A percentile compares a stretch with the other conserved stretches of the same genome.
phyloP scores from a whole-genome alignment of 2,888 invertebrate genomes.

The Iselma pallidipennis region DNA sequence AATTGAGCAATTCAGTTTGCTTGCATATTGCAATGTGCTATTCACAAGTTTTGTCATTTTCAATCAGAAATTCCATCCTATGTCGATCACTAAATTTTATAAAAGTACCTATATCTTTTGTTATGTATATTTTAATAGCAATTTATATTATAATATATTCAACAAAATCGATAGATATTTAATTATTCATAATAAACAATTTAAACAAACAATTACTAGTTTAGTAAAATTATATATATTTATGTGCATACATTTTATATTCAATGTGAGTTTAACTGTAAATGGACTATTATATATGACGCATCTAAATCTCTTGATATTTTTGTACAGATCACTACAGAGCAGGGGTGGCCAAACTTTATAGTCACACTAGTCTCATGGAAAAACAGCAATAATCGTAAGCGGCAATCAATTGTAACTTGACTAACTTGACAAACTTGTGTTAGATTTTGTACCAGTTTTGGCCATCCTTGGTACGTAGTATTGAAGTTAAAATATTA shows the following conservation, averaged over 20 bases:
- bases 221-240: not conserved
- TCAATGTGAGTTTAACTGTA: no score
- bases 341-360: no score
- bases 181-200: not conserved
- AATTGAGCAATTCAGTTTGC: slow-evolving; percentile 17
- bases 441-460: no score
- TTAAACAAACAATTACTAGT: not conserved
- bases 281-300: no score
- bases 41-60: slow-evolving; percentile 15
- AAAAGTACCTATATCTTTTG: not conserved
- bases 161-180: not conserved
- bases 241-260: not conserved
- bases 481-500: no score
- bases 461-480: no score
- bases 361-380: no score
- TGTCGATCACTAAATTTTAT: not conserved
- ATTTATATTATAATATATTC: slow-evolving; percentile 2
- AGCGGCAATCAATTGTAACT: no score
- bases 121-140: not conserved
- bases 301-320: no score
- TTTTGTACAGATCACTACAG: no score
- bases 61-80: not conserved
- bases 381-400: not conserved
- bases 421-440: no score
- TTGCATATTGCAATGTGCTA: slow-evolving; percentile 20